Base-by-base conservation (phyloP, 2,888 invertebrate species). In the Amiota minor region DNA sequence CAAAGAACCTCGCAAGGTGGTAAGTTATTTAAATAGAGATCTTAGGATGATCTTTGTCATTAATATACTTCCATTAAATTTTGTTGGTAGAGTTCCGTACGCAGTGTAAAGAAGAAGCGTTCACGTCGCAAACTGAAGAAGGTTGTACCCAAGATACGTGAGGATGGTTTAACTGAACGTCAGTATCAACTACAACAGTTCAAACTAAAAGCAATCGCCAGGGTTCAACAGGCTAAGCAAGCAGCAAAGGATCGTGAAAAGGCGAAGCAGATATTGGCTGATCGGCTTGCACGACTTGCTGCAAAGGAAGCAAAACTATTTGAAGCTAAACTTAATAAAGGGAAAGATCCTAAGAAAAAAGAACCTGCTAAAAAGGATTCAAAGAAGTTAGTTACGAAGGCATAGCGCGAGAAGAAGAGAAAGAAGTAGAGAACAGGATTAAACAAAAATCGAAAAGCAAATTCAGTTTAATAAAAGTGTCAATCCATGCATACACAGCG, bases 171-270 rank as follows among this genome's bases (percentile, higher is more conserved):
- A 35, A 20, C 70, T 55, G 10, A 18, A 45, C 49, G 46, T 14
- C 23, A 64, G 35, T 50, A 53, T 16, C 70, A 74, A n/a, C 16
- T 67, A 23, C 14, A 67, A 12, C 23, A 67, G 9, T 18, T 67
- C 4, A 18, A 67, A 67, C 23, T 50, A 10, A n/a, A 50, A 11
- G 50, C 49, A 14, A 2, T 11, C 50, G 67, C 45, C 14, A 18
- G n/a, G 12, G 67, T 67, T 10, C 67, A 67, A 14, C 11, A 12
- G 35, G 1, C 2, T 11, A 35, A 35, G 45, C 61, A 20, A n/a
- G 16, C 11, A 4, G 46, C 16, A 65, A 45, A 65, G 47, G 64
- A 65, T 8, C 46, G 16, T 18, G 56, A 56, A 16, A 56, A 16
- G 53, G 53, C 53, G 1, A 53, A n/a, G 53, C 14, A n/a, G 53